Percentiles rank a stretch among this genome's conserved stretches.
These are phyloP conservation scores for Epizoanthus scotinus DNA, from an alignment of 92 coral and sea anemone genomes.

Conservation along the genomic window DNA sequence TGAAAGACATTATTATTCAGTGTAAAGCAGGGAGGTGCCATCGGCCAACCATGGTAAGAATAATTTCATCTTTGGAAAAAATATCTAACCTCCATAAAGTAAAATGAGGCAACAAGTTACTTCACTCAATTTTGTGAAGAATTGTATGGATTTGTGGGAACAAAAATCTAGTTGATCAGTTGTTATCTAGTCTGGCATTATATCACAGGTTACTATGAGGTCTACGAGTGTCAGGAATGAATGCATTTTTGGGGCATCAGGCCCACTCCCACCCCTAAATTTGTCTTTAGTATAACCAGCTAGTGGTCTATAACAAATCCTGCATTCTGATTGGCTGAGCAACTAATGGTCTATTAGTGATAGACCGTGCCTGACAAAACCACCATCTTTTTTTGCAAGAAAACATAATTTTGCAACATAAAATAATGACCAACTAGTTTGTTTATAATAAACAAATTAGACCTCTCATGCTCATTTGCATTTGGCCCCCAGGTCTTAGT, in stretches of 20 bases:
- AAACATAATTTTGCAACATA: slow-evolving; percentile 31
- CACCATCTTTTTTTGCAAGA: slow-evolving; percentile 31
- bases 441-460: slow-evolving; percentile 35
- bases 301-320: slow-evolving; percentile 39
- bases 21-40: slow-evolving; percentile 12
- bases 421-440: slow-evolving; percentile 44
- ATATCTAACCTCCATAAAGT: slow-evolving; percentile 16
- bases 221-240: slow-evolving; percentile 2
- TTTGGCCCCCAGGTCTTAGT: no score
- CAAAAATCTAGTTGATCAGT: not conserved
- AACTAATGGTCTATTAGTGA: slow-evolving; percentile 45
- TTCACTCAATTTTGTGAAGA: not conserved
- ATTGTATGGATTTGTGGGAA: slow-evolving; percentile 1
- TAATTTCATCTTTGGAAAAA: slow-evolving; percentile 20
- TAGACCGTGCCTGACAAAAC: slow-evolving; percentile 45
- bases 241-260: not conserved
- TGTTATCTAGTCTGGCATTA: not conserved
- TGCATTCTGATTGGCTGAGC: slow-evolving; percentile 45
- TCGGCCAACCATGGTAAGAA: slow-evolving; percentile 6
- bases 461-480: slow-evolving; percentile 40
- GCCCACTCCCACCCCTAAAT: slow-evolving; percentile 6
- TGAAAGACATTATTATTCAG: not conserved
- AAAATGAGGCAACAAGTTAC: slow-evolving; percentile 3
- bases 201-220: slow-evolving; percentile 1
- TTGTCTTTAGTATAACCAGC: slow-evolving; percentile 22